Base-by-base conservation (phyloP, 1,140 invertebrate genomes). In the Drosophila rhopaloa region DNA sequence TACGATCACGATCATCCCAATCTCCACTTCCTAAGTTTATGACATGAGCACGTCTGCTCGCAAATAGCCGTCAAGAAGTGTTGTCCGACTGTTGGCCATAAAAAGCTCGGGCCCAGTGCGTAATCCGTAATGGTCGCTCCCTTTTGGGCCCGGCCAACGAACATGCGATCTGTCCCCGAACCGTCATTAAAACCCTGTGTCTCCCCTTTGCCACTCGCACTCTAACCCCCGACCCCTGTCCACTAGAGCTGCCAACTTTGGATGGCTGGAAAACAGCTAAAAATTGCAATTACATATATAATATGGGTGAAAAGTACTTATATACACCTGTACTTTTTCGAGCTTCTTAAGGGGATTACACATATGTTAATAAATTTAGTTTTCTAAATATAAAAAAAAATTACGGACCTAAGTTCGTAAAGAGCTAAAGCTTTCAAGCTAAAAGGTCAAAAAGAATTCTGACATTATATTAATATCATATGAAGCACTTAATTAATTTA, bases 1-100 rank as follows among this genome's bases (percentile, higher is more conserved):
- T 71, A 72, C 40, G 44, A 41, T 46, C 37, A 72, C 68, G 68
- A 72, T 58, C 65, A 58, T 43, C 53, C 44, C 13, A 70, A 37
- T 71, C 50, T 27, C 5, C 2, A 35, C 50, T 62, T 40, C 51
- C 35, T 10, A 27, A 27, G 27, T 27, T 48, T 71, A 41, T 46
- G 51, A n/a, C 35, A 19, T 29, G 29, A 13, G 53, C 68, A 71
- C 68, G 65, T 70, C 61, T 35, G 29, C 43, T 60, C 40, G 29
- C 37, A 14, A 41, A 13, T 1, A n/a, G 11, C 40, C 47, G 13
- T n/a, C 32, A 27, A 44, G 27, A 40, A 62, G 60, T 48, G 35
- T 48, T 47, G 58, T 27, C 40, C 61, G 57, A 63, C 38, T 16
- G 9, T 10, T 14, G 48, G 62, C 27, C 66, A 40, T 71, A 16